Base-by-base conservation (phyloP, 2,113 vertebrate genomes). In the Amphilophus citrinellus region DNA sequence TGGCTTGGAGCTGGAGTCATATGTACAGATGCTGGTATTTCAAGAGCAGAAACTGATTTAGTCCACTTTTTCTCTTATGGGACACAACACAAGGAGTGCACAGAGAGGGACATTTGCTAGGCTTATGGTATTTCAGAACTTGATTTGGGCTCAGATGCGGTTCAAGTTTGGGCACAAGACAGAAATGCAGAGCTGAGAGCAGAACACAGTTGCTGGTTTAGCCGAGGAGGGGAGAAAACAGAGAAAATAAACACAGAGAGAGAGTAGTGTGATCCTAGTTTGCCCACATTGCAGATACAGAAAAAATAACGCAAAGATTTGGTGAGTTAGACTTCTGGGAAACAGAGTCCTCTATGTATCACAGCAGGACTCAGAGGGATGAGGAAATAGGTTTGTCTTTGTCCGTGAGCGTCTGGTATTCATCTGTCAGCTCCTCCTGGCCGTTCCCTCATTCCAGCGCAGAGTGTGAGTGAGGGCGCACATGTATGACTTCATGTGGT, bases 21-120 rank as follows among this genome's bases (percentile, higher is more conserved):
- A 96, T 97, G 97, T 98, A 98, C 97, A 98, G 97, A 97, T 98
- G 98, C 97, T 97, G 97, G 97, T 98, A 97, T 97, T 96, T 93
- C 82, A 92, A 94, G 89, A 95, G 94, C 92, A 88, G 89, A 89
- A 84, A 89, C 84, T 73, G 85, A 73, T 90, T 87, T 61, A 88
- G 91, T 94, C 92, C 88, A 89, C 82, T 81, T 94, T 93, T 93
- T 91, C 88, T 94, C 84, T 84, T 81, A 92, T 92, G 82, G 89
- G 82, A 93, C 91, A 91, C 88, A 82, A 94, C 80, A 91, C 88
- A 88, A 80, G 92, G 96, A 95, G 96, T 81, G 88, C 84, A 89
- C 84, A 87, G 91, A 91, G 85, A 53, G 9, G 73, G 84, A 89
- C 77, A 57, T 77, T 88, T 82, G 84, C 87, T 80, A 88, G 90